Conservation (phyloP, 2,113 vertebrate species). For the Mirza zaza region DNA sequence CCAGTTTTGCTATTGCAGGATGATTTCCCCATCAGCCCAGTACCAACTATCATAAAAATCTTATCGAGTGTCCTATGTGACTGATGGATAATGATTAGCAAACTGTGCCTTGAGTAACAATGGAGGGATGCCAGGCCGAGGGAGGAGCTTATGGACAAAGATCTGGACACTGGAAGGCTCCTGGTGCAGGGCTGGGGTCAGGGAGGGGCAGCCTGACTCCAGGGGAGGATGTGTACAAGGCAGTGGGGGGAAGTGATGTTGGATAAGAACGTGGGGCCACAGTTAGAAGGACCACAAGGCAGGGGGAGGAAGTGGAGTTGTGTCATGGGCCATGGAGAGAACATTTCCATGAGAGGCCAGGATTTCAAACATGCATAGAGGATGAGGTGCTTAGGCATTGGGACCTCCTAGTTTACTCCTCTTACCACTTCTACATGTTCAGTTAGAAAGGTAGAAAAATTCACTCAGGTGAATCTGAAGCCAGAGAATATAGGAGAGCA, state of each 20-base stretch:
- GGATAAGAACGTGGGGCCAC: background rate
- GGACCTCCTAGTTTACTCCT: no score
- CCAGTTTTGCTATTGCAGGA: background rate
- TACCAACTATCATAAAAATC: background rate
- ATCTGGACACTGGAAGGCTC: background rate
- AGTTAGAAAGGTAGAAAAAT: no score
- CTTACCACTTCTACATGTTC: no score
- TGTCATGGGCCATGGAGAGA: background rate
- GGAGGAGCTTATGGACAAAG: background rate
- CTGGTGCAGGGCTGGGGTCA: no score
- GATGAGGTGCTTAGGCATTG: background rate
- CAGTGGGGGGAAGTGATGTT: background rate
- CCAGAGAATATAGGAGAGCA: no score
- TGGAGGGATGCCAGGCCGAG: accelerated
- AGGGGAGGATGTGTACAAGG: background rate
- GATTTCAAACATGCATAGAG: background rate
- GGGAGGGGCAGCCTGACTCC: no score
- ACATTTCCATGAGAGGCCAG: background rate
- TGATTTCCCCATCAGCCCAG: background rate
- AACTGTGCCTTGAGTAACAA: background rate
- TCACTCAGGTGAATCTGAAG: no score
- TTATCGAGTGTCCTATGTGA: background rate
- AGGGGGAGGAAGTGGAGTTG: background rate
- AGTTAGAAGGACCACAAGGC: background rate
- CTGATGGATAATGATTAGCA: background rate